These are phyloP conservation scores for Carassius gibelio DNA, from an alignment of 2,113 vertebrate genomes.

Conservation along the genomic window DNA sequence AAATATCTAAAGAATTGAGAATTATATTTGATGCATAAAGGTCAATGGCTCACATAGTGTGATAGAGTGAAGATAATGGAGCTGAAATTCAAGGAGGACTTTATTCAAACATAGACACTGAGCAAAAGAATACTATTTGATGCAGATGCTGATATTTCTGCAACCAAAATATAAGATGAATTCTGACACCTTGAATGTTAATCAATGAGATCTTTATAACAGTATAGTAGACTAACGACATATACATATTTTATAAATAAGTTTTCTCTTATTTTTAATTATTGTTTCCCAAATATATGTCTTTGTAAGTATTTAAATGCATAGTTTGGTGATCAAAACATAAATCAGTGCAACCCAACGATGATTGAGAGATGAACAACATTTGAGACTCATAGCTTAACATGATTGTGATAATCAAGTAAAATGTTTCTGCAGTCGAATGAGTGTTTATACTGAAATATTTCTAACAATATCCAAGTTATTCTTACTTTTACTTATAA, in stretches of 20 bases:
- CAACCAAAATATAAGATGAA: too few species aligned
- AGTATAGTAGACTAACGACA: too few species aligned
- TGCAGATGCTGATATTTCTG: not conserved
- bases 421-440: not conserved
- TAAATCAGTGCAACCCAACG: not conserved
- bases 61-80: not conserved
- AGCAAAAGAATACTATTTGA: not conserved
- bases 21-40: not conserved
- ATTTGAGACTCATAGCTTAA: not conserved
- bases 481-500: not conserved
- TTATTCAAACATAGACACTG: not conserved
- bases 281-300: not conserved
- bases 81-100: not conserved
- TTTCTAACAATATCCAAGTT: not conserved
- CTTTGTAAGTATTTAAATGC: not conserved
- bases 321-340: not conserved
- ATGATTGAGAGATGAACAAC: not conserved
- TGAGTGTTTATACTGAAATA: not conserved
- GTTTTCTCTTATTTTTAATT: too few species aligned
- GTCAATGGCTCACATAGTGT: not conserved
- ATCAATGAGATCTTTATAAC: too few species aligned
- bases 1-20: not conserved
- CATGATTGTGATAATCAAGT: not conserved
- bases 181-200: too few species aligned
- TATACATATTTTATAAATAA: not conserved